phyloP scores from a whole-genome alignment of 2,888 invertebrate species.

The Cloeon dipterum region DNA sequence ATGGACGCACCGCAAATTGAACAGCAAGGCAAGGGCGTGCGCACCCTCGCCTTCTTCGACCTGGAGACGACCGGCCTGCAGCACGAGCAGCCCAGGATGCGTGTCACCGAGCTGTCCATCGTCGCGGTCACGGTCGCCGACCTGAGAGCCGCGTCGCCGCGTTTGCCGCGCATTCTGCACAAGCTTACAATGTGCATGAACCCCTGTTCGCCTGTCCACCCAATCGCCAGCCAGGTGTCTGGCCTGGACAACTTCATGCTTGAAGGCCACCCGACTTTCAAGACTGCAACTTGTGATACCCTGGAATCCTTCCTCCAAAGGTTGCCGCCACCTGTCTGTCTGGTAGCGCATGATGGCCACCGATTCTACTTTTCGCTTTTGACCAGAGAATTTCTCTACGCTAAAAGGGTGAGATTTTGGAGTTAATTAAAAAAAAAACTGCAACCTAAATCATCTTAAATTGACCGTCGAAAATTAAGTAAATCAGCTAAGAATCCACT shows the following conservation, averaged over 20 bases:
- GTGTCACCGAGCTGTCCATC: too few relatives aligned
- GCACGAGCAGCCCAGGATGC: too few relatives aligned
- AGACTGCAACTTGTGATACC: slow-evolving; percentile 26
- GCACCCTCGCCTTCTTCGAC: too few relatives aligned
- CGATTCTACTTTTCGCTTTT: slow-evolving; percentile 59
- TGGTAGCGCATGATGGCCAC: slow-evolving; percentile 62
- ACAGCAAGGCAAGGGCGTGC: too few relatives aligned
- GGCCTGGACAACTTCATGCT: slow-evolving; percentile 39
- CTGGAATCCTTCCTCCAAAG: slow-evolving; percentile 37
- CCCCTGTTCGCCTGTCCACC: neutral
- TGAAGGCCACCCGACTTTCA: slow-evolving; percentile 35
- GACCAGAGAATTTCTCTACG: slow-evolving; percentile 30
- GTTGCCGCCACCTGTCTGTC: slow-evolving; percentile 43
- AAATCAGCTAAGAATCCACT: too few relatives aligned
- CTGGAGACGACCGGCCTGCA: too few relatives aligned
- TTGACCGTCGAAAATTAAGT: too few relatives aligned
- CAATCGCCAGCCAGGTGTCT: neutral
- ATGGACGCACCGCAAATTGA: too few relatives aligned
- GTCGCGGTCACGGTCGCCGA: too few relatives aligned
- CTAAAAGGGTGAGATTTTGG: slow-evolving; percentile 22
- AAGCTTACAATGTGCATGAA: neutral
- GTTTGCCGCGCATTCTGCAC: neutral
- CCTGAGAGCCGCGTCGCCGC: too few relatives aligned
- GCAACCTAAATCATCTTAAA: too few relatives aligned
- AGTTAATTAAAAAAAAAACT: too few relatives aligned